Conservation (phyloP, 1,140 invertebrate genomes). For the Spodoptera litura region DNA sequence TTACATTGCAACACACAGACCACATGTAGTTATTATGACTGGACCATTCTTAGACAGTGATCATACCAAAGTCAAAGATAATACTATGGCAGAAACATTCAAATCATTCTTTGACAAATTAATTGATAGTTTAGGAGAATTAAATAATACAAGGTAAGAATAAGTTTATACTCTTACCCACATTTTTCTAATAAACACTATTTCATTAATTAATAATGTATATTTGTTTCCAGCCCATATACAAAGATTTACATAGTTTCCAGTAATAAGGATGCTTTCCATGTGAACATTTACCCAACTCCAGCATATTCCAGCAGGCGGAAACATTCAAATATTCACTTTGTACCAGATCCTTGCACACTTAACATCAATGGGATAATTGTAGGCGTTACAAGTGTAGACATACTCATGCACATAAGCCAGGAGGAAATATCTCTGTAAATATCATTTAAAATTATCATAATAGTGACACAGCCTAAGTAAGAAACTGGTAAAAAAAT, state of each 20-base stretch:
- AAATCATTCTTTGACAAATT: slow-evolving; percentile 91
- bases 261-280: slow-evolving; percentile 91
- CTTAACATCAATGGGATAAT: slow-evolving; percentile 92
- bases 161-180: neutral
- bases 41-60: slow-evolving; percentile 94
- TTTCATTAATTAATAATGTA: neutral
- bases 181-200: neutral
- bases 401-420: slow-evolving; percentile 93
- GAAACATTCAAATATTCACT: slow-evolving; percentile 87
- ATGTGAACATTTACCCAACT: slow-evolving; percentile 93
- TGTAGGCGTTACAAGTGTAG: slow-evolving; percentile 93
- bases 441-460: slow-evolving; percentile 70
- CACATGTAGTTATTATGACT: slow-evolving; percentile 92
- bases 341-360: slow-evolving; percentile 93
- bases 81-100: slow-evolving; percentile 88
- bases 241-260: slow-evolving; percentile 92
- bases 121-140: slow-evolving; percentile 83
- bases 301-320: slow-evolving; percentile 88
- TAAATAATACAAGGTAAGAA: slow-evolving; percentile 66
- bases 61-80: slow-evolving; percentile 88
- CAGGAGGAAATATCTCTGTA: slow-evolving; percentile 92
- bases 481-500: no score
- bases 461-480: no score
- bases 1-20: slow-evolving; percentile 89
- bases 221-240: slow-evolving; percentile 82